Evolutionary conservation across 2,113 vertebrate genomes (phyloP).

Genomic region (Lagenorhynchus albirostris): DNA sequence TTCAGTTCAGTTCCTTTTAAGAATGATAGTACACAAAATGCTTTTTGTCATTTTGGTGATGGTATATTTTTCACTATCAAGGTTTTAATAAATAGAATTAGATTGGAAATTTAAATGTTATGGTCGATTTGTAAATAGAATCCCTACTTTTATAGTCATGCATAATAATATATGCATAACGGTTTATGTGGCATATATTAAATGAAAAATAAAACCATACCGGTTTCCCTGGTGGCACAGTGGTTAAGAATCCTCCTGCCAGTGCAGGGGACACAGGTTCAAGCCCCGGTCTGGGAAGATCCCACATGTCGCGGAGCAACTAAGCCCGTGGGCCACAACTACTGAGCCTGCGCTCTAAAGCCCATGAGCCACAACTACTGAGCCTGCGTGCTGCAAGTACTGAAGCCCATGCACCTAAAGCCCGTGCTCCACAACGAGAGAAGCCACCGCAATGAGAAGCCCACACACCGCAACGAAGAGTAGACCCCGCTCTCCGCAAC

Average conservation of each 20-base stretch:
- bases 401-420: too few species aligned
- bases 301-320: too few species aligned
- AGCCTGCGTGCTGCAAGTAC: too few species aligned
- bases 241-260: too few species aligned
- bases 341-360: too few species aligned
- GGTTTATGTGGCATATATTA: neutral
- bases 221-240: too few species aligned
- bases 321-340: too few species aligned
- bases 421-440: fast-evolving
- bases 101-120: neutral
- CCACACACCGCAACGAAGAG: fast-evolving
- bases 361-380: too few species aligned
- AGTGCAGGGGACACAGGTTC: too few species aligned
- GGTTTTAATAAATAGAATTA: neutral
- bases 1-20: neutral
- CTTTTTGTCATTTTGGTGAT: neutral
- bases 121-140: neutral
- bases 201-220: neutral
- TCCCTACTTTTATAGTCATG: neutral
- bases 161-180: neutral
- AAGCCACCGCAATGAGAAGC: too few species aligned
- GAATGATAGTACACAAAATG: neutral
- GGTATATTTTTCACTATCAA: neutral
- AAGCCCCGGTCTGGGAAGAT: too few species aligned
- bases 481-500: too few species aligned